A percentile compares a stretch with the other conserved stretches of the same genome.
phyloP scores from a whole-genome alignment of 2,797 vertebrate species.

The Pachyuromys duprasi region DNA sequence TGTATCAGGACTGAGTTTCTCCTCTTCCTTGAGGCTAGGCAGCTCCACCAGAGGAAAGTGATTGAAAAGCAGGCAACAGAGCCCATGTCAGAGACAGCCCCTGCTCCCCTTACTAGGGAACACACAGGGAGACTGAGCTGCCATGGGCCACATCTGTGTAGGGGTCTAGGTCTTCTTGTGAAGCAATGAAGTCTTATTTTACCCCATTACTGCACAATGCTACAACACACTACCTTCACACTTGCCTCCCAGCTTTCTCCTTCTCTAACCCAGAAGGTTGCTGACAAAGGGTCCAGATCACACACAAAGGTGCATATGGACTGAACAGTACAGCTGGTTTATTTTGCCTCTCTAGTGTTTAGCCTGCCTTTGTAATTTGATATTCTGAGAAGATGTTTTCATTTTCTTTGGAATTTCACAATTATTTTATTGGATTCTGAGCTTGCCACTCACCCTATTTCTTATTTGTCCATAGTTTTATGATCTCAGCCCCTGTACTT shows the following conservation, averaged over 20 bases:
- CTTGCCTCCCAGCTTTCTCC: neutral
- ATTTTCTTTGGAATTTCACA: conserved; percentile 7
- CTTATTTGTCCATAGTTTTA: neutral
- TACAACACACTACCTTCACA: neutral
- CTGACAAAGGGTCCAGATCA: neutral
- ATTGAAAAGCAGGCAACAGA: too few relatives aligned
- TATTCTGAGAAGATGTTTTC: neutral
- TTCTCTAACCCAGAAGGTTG: neutral
- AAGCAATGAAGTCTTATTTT: neutral
- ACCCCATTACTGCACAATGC: neutral
- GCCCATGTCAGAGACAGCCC: too few relatives aligned
- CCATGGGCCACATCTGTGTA: too few relatives aligned
- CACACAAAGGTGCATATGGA: neutral
- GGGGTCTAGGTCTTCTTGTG: too few relatives aligned
- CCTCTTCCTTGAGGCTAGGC: too few relatives aligned
- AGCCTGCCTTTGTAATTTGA: neutral
- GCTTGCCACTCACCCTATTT: neutral
- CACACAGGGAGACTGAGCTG: too few relatives aligned
- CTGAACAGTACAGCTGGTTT: neutral
- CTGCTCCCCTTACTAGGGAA: too few relatives aligned
- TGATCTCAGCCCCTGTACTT: neutral
- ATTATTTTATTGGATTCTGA: neutral
- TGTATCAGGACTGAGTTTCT: too few relatives aligned
- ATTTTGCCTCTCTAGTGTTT: neutral
- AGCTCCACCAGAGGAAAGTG: too few relatives aligned